phyloP scores from a whole-genome alignment of 2,113 vertebrate species.

The Hemibagrus wyckioides region DNA sequence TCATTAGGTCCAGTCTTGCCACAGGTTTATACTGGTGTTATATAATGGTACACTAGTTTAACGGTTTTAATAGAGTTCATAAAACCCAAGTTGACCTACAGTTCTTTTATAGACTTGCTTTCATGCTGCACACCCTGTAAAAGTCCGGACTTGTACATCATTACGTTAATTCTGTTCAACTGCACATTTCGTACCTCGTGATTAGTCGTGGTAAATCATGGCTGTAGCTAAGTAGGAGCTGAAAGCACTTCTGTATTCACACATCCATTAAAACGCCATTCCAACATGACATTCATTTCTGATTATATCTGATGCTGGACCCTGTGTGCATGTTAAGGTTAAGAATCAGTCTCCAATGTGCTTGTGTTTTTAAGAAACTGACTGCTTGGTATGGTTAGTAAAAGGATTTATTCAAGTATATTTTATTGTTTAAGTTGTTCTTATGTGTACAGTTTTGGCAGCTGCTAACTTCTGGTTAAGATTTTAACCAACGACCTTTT shows the following conservation, averaged over 20 bases:
- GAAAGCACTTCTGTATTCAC: slow-evolving; percentile 21
- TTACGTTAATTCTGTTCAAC: neutral
- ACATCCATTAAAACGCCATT: neutral
- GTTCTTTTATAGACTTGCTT: neutral
- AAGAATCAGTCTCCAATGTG: neutral
- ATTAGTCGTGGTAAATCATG: slow-evolving; percentile 8
- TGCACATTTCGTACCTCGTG: neutral
- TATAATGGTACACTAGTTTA: neutral
- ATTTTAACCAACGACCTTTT: slow-evolving; percentile 39
- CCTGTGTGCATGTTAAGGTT: neutral
- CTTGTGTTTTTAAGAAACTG: neutral
- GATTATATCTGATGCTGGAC: neutral
- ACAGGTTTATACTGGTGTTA: neutral
- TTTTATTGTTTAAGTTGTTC: neutral
- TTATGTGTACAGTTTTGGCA: neutral
- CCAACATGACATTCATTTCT: neutral
- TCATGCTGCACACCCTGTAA: neutral
- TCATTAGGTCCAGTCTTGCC: neutral
- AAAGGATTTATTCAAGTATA: neutral
- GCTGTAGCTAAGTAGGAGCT: slow-evolving; percentile 16
- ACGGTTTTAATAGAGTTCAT: neutral
- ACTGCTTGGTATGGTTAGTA: neutral
- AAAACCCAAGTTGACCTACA: neutral
- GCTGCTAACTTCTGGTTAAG: slow-evolving; percentile 11
- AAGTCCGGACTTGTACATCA: neutral